phyloP scores from a whole-genome alignment of 2,888 invertebrate genomes.

The Melolontha melolontha region DNA sequence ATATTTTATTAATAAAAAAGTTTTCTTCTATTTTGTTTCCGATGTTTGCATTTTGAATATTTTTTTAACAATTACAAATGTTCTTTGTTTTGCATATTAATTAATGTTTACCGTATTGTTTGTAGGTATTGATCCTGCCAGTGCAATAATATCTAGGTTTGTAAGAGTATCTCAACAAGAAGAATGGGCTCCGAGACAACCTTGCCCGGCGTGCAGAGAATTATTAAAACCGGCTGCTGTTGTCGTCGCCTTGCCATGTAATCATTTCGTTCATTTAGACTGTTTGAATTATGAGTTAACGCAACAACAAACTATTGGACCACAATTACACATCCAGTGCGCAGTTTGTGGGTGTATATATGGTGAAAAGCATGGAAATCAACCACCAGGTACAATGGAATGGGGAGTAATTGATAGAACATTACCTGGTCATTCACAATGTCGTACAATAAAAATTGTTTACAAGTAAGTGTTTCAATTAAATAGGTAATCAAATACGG shows the following conservation, averaged over 20 bases:
- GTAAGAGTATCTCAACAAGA: constrained; percentile 76
- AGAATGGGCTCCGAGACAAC: constrained; percentile 77
- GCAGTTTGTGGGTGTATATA: constrained; percentile 88
- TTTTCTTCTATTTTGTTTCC: constrained; percentile 7
- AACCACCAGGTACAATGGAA: constrained; percentile 86
- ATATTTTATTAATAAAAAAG: too few species aligned
- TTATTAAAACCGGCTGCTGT: constrained; percentile 69
- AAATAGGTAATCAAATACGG: neutral
- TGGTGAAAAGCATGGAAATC: constrained; percentile 83
- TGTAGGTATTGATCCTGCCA: constrained; percentile 69
- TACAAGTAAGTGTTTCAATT: constrained; percentile 73
- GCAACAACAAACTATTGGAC: constrained; percentile 68
- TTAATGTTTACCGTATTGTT: too few species aligned
- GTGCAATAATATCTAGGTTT: constrained; percentile 76
- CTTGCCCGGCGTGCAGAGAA: constrained; percentile 78
- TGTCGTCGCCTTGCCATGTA: constrained; percentile 78
- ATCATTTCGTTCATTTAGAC: constrained; percentile 83
- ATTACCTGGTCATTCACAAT: constrained; percentile 77
- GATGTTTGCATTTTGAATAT: too few species aligned
- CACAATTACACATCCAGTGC: constrained; percentile 81
- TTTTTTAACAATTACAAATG: too few species aligned
- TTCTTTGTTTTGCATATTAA: too few species aligned
- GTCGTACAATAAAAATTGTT: constrained; percentile 84
- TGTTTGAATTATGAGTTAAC: constrained; percentile 83
- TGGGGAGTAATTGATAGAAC: constrained; percentile 79